Conservation (phyloP, 2,888 invertebrate genomes). For the Rotaria magnacalcarata region DNA sequence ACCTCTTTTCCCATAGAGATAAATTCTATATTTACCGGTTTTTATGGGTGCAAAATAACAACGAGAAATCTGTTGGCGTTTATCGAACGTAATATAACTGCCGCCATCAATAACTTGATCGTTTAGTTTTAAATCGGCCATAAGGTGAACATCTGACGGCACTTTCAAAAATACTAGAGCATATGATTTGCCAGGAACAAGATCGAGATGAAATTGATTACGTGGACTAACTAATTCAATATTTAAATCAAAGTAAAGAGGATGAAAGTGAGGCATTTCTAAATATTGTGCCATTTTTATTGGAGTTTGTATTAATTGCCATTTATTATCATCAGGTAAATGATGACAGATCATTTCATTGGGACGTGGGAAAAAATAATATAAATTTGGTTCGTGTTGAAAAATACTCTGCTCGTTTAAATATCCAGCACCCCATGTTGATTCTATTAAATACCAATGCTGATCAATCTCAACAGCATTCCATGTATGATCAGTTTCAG, state of each 20-base stretch:
- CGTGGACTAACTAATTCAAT: neutral
- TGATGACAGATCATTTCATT: constrained; percentile 34
- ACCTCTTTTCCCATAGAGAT: constrained; percentile 19
- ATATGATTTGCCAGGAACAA: neutral
- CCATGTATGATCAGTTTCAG: constrained; percentile 42
- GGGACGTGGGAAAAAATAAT: constrained; percentile 39
- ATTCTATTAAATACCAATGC: constrained; percentile 40
- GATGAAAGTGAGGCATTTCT: neutral
- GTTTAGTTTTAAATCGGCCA: neutral
- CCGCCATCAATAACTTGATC: neutral
- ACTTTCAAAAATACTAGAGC: neutral
- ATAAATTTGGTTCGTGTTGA: neutral
- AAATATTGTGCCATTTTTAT: neutral
- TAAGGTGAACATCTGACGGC: neutral
- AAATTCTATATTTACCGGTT: constrained; percentile 2
- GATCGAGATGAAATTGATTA: neutral
- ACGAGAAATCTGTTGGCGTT: neutral
- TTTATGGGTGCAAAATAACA: neutral
- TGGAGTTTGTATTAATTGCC: constrained; percentile 24
- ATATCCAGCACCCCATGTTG: constrained; percentile 41
- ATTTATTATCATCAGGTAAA: constrained; percentile 34
- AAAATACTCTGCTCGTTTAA: constrained; percentile 16
- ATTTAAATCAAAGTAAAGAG: neutral
- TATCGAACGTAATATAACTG: neutral
- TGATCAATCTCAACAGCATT: constrained; percentile 40